Evolutionary conservation across 2,888 invertebrate genomes (phyloP).

Genomic region (Drosophila leonis): DNA sequence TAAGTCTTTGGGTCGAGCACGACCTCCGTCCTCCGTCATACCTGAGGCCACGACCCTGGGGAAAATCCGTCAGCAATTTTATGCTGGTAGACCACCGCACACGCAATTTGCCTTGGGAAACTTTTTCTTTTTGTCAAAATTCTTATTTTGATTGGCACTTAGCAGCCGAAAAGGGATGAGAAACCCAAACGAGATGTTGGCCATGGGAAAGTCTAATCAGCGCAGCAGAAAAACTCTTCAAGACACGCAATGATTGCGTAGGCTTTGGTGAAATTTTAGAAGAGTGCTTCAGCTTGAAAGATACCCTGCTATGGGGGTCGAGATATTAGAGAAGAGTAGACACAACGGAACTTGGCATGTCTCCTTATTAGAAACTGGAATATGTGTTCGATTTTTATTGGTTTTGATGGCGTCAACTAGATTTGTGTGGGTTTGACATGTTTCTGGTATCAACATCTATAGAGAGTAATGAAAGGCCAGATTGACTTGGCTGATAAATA

Average conservation of each 20-base stretch:
- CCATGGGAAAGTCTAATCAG: constrained; percentile 59
- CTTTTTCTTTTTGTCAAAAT: constrained; percentile 67
- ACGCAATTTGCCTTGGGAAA: constrained; percentile 80
- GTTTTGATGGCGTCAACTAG: not conserved
- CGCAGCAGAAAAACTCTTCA: constrained; percentile 5
- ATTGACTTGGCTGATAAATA: not conserved
- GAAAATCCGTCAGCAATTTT: constrained; percentile 74
- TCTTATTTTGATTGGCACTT: constrained; percentile 78
- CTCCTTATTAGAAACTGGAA: not conserved
- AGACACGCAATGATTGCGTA: constrained; percentile 41
- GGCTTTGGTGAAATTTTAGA: not conserved
- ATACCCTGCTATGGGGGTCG: not conserved
- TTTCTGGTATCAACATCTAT: not conserved
- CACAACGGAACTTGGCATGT: not conserved
- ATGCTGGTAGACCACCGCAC: constrained; percentile 71
- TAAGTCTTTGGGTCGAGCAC: constrained; percentile 33
- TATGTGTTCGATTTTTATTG: not conserved
- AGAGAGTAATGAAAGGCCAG: not conserved
- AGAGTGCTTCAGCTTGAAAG: not conserved
- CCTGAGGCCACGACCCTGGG: constrained; percentile 50
- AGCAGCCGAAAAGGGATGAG: constrained; percentile 59
- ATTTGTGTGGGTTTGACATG: not conserved
- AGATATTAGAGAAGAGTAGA: not conserved
- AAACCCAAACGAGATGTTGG: constrained; percentile 50
- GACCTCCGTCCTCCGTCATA: constrained; percentile 16